Percentiles rank a stretch among this genome's conserved stretches.
Conservation (phyloP, 2,113 vertebrate genomes). For the Malurus cyaneus region DNA sequence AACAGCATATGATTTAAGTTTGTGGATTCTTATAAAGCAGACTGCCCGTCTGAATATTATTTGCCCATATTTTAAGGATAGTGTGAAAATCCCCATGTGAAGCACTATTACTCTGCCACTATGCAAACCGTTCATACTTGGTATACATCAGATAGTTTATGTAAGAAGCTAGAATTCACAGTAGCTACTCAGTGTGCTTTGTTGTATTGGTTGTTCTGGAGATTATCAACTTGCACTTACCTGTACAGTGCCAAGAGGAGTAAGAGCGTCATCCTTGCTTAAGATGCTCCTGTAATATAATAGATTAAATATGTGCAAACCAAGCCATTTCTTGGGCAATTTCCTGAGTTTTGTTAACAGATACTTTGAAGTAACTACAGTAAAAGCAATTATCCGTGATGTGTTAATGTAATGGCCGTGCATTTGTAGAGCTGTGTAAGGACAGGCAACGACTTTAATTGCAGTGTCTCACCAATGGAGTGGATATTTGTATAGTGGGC, state of each 20-base stretch:
- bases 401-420: not conserved
- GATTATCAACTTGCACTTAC: not conserved
- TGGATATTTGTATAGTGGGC: not conserved
- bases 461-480: not conserved
- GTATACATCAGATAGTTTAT: not conserved
- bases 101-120: constrained; percentile 17
- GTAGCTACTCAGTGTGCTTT: not conserved
- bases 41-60: not conserved
- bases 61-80: not conserved
- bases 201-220: not conserved
- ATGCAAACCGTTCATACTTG: not conserved
- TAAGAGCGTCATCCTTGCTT: not conserved
- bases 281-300: not conserved
- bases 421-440: not conserved
- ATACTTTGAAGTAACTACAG: constrained; percentile 18
- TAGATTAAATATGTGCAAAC: not conserved
- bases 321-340: not conserved
- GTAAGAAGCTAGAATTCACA: not conserved
- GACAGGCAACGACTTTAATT: not conserved
- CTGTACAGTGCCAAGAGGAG: not conserved
- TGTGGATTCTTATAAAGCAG: not conserved
- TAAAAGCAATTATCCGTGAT: not conserved
- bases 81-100: not conserved
- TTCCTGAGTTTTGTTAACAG: not conserved
- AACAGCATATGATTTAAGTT: not conserved